Base-by-base conservation (phyloP, 1,140 invertebrate genomes). In the Zophobas atratus region DNA sequence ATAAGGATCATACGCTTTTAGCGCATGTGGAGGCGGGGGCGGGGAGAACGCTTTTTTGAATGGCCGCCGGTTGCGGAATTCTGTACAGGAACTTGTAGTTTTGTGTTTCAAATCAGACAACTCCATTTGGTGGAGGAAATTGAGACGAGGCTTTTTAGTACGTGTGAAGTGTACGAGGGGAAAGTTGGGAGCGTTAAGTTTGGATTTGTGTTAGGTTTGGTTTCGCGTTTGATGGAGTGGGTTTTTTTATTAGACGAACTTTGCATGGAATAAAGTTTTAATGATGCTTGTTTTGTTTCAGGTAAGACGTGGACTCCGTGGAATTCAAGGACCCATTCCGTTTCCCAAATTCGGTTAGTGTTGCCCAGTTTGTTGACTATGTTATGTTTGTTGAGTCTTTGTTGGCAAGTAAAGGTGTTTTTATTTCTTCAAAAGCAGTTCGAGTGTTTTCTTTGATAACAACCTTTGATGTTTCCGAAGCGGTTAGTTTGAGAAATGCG, bases 121-220 rank as follows among this genome's bases (percentile, higher is more conserved):
- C 56, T 60, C 56, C 56, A 60, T 60, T 60, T 60, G 35, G 34
- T 6, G 56, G 8, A 20, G 8, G 53, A 67, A 67, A 43, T 67
- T 33, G 60, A 67, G 60, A 67, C 60, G 38, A 39, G 35, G 36
- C 56, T 60, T 60, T 32, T 38, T 6, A 20, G 35, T 4, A 35
- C 56, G 56, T 60, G 56, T 32, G 56, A 60, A 60, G 6, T 0
- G 6, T 8, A 39, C 2, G 1, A 35, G 33, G 56, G 4, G 56
- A 6, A 39, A 60, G 36, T 57, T 57, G 55, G 36, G 33, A 36
- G 35, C 1, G 8, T 1, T 3, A 6, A n/a, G 34, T 35, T 8
- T 1, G 32, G 5, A 36, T 60, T 36, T 4, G 8, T 60, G 33
- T 60, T 60, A 36, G 2, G 3, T 46, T 46, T 8, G 43, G 43